Conservation (phyloP, 2,888 invertebrate species). For the Lithophane semibrunnea region DNA sequence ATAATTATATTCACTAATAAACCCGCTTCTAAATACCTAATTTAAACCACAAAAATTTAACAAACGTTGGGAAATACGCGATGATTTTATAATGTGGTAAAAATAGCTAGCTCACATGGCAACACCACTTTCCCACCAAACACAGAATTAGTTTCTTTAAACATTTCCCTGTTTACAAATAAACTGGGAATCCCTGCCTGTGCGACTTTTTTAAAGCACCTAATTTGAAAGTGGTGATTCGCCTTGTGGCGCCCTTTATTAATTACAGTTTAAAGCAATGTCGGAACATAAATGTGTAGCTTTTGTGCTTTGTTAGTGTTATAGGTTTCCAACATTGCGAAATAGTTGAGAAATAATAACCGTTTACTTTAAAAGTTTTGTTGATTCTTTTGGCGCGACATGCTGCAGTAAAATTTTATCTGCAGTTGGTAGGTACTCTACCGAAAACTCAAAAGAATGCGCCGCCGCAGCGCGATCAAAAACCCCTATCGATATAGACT, state of each 20-base stretch:
- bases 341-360: conserved; percentile 49
- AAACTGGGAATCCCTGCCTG: conserved; percentile 22
- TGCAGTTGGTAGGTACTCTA: not conserved
- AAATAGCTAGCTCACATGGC: conserved; percentile 3
- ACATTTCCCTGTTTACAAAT: conserved; percentile 15
- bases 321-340: not conserved
- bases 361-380: not conserved
- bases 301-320: conserved; percentile 20
- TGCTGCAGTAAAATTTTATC: conserved; percentile 12
- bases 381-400: conserved; percentile 7
- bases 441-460: not conserved
- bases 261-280: conserved; percentile 24
- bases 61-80: conserved; percentile 33
- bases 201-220: conserved; percentile 7
- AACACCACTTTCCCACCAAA: conserved; percentile 5
- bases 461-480: too few species aligned
- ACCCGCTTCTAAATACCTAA: conserved; percentile 1
- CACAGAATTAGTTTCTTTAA: conserved; percentile 11
- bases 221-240: conserved; percentile 29
- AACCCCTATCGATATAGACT: not conserved
- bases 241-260: conserved; percentile 13
- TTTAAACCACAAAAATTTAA: conserved; percentile 23
- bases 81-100: conserved; percentile 20
- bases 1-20: not conserved
- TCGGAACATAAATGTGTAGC: conserved; percentile 20